Evolutionary conservation across 2,113 vertebrate species (phyloP).

Genomic region (Delphinus delphis): DNA sequence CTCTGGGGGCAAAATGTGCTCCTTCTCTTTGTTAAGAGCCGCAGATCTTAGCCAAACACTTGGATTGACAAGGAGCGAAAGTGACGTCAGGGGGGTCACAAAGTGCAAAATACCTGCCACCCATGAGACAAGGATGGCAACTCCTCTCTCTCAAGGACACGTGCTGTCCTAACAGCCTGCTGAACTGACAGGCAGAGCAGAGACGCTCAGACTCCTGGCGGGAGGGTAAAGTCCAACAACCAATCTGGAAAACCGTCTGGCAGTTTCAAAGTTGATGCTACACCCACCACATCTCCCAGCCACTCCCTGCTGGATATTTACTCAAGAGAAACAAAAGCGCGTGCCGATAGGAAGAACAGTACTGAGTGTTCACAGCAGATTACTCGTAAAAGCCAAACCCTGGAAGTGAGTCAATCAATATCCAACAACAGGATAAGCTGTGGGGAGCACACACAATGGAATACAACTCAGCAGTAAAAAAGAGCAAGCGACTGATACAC

Average conservation of each 20-base stretch:
- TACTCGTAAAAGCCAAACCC: neutral
- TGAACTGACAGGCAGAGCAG: neutral
- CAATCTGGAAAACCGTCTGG: fast-evolving
- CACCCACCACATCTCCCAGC: fast-evolving
- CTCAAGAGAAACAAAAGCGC: fast-evolving
- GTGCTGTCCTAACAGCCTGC: neutral
- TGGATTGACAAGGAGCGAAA: neutral
- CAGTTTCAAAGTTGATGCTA: neutral
- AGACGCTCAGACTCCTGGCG: fast-evolving
- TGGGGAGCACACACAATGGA: fast-evolving
- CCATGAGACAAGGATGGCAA: fast-evolving
- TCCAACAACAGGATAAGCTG: neutral
- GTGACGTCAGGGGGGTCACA: neutral
- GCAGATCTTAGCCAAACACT: neutral
- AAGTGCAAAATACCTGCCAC: neutral
- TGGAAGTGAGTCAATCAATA: neutral
- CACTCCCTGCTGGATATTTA: neutral
- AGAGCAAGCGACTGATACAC: fast-evolving
- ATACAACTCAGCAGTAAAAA: neutral
- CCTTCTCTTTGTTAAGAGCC: neutral
- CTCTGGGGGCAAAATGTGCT: neutral
- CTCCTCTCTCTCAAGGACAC: neutral
- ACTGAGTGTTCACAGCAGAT: fast-evolving
- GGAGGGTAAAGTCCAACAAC: fast-evolving
- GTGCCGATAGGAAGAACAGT: fast-evolving